phyloP scores from a whole-genome alignment of 1,140 invertebrate genomes.

The Fopius arisanus region DNA sequence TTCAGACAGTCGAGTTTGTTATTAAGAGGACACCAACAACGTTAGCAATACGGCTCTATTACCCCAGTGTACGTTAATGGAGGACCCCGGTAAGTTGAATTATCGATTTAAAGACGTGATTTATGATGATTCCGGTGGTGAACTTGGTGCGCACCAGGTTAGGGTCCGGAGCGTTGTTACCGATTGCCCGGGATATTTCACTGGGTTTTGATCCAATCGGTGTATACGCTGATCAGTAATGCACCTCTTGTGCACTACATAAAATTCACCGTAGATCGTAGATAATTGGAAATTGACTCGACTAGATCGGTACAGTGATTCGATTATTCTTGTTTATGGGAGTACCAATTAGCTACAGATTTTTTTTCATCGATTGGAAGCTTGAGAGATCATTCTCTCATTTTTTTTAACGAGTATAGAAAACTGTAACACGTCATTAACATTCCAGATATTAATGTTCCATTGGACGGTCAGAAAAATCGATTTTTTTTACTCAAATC shows the following conservation, averaged over 20 bases:
- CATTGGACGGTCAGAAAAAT: too few species aligned
- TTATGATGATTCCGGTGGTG: slow-evolving; percentile 48
- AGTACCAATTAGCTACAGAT: neutral
- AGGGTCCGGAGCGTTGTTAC: slow-evolving; percentile 26
- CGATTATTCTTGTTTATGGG: neutral
- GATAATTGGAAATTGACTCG: neutral
- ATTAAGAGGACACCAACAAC: slow-evolving; percentile 58
- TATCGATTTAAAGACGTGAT: slow-evolving; percentile 52
- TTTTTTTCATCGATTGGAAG: neutral
- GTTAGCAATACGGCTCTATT: slow-evolving; percentile 55
- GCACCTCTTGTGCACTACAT: neutral
- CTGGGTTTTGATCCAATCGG: neutral
- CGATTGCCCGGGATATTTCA: slow-evolving; percentile 34
- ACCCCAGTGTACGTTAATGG: slow-evolving; percentile 46
- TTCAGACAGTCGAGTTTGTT: slow-evolving; percentile 48
- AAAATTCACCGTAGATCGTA: neutral
- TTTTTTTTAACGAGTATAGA: too few species aligned
- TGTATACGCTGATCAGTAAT: slow-evolving; percentile 41
- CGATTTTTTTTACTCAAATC: too few species aligned
- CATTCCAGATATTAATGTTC: too few species aligned
- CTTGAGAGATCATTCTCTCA: neutral
- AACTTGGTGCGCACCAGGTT: slow-evolving; percentile 30
- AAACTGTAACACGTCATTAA: too few species aligned
- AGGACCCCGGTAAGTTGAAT: slow-evolving; percentile 35
- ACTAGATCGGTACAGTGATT: neutral